phyloP scores from a whole-genome alignment of 2,888 invertebrate species.

The Arctia plantaginis region DNA sequence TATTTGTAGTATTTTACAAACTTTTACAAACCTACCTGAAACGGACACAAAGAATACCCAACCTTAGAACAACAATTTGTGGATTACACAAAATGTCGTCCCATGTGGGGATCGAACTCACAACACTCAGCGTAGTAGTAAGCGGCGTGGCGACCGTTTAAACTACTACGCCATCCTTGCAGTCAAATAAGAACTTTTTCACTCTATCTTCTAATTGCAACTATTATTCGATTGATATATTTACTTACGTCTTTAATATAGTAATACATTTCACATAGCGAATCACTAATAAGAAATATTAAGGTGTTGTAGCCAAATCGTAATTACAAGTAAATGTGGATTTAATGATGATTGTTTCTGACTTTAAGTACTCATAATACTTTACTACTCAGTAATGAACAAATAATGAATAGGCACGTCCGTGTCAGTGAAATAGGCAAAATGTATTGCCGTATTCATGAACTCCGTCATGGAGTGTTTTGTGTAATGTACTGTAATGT shows the following conservation, averaged over 20 bases:
- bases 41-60: no score
- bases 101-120: no score
- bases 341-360: slow-evolving; percentile 44
- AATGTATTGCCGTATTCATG: slow-evolving; percentile 3
- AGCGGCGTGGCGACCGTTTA: no score
- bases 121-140: no score
- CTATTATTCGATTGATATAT: neutral
- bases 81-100: no score
- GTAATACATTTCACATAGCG: slow-evolving; percentile 20
- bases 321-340: slow-evolving; percentile 24
- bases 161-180: no score
- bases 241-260: neutral
- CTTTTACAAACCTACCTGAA: no score
- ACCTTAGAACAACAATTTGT: no score
- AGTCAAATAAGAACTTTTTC: no score
- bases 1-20: no score
- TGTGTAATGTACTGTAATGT: neutral
- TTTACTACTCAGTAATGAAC: slow-evolving; percentile 36
- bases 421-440: slow-evolving; percentile 23
- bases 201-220: neutral
- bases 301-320: slow-evolving; percentile 16
- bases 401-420: slow-evolving; percentile 27
- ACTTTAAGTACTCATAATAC: slow-evolving; percentile 37
- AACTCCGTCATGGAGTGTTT: slow-evolving; percentile 1
- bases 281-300: slow-evolving; percentile 28